A percentile compares a stretch with the other conserved stretches of the same genome.
These are phyloP conservation scores for Turdus rufiventris DNA, from an alignment of 2,113 vertebrate genomes.

Conservation along the genomic window DNA sequence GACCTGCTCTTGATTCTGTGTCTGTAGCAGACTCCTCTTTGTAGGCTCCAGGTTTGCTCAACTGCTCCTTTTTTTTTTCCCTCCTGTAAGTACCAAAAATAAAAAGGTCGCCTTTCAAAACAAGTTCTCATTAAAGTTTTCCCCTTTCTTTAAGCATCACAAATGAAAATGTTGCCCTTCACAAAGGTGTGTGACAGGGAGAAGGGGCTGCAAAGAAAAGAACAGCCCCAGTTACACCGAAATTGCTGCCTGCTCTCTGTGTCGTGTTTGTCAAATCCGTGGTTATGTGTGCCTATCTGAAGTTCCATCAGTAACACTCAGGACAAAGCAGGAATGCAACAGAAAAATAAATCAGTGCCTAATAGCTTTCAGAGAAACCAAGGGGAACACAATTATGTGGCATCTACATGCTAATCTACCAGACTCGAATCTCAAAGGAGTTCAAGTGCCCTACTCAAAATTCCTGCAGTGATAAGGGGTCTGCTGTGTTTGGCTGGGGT, in stretches of 20 bases:
- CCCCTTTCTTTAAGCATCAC: background rate
- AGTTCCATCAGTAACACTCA: slow-evolving; percentile 75
- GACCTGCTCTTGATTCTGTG: fast-evolving
- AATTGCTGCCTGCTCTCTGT: slow-evolving; percentile 7
- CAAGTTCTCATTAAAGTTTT: background rate
- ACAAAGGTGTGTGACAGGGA: background rate
- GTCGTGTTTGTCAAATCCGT: slow-evolving; percentile 31
- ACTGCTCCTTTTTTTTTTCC: background rate
- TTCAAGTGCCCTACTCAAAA: slow-evolving; percentile 87
- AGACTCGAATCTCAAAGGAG: slow-evolving; percentile 85
- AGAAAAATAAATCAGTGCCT: slow-evolving; percentile 83
- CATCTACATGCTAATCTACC: slow-evolving; percentile 93
- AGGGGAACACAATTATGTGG: slow-evolving; percentile 91
- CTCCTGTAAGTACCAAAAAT: background rate
- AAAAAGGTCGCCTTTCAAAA: background rate
- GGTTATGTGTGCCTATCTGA: slow-evolving; percentile 53
- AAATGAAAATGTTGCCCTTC: background rate
- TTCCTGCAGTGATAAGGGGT: slow-evolving; percentile 90
- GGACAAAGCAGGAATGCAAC: slow-evolving; percentile 75
- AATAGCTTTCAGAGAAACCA: slow-evolving; percentile 88
- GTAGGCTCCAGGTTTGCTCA: background rate
- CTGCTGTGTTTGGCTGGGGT: slow-evolving; percentile 67
- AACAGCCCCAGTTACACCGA: background rate
- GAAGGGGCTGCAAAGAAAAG: slow-evolving; percentile 16
- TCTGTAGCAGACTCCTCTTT: background rate